Percentiles rank a stretch among this genome's conserved stretches.
Evolutionary conservation across 64 coral and sea anemone genomes (phyloP).

Genomic region (Stichodactyla helianthus): DNA sequence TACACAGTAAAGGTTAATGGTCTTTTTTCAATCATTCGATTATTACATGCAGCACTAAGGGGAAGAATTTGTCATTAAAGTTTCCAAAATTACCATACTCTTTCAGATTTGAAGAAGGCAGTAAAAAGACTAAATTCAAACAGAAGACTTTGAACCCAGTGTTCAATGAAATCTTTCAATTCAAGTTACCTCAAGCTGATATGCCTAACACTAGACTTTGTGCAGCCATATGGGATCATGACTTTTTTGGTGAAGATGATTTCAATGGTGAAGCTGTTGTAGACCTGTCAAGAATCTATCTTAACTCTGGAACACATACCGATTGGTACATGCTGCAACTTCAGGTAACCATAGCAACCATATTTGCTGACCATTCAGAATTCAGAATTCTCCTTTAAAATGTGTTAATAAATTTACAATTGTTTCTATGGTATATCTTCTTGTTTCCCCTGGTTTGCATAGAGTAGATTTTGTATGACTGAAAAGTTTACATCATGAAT

Average conservation of each 20-base stretch:
- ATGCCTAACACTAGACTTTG: slow-evolving; percentile 60
- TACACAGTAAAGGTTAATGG: no score
- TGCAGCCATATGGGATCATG: slow-evolving; percentile 84
- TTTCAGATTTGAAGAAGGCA: slow-evolving; percentile 60
- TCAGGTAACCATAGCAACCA: slow-evolving; percentile 47
- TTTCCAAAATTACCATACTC: not conserved
- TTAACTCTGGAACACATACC: slow-evolving; percentile 67
- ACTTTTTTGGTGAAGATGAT: slow-evolving; percentile 96
- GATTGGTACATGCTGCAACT: slow-evolving; percentile 96
- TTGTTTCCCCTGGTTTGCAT: no score
- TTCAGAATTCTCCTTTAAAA: no score
- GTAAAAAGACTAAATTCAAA: slow-evolving; percentile 80
- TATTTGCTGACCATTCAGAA: not conserved
- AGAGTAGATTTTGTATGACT: no score
- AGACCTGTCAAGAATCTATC: slow-evolving; percentile 68
- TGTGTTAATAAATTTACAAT: no score
- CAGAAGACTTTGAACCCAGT: slow-evolving; percentile 86
- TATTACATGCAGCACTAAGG: no score
- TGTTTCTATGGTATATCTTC: no score
- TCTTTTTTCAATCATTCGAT: no score
- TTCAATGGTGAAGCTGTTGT: slow-evolving; percentile 94
- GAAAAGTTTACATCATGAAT: no score
- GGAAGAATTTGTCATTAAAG: no score
- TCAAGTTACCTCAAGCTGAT: slow-evolving; percentile 56
- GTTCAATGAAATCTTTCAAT: slow-evolving; percentile 95